These are phyloP conservation scores for Sphaeramia orbicularis DNA, from an alignment of 2,797 vertebrate genomes.

Conservation along the genomic window DNA sequence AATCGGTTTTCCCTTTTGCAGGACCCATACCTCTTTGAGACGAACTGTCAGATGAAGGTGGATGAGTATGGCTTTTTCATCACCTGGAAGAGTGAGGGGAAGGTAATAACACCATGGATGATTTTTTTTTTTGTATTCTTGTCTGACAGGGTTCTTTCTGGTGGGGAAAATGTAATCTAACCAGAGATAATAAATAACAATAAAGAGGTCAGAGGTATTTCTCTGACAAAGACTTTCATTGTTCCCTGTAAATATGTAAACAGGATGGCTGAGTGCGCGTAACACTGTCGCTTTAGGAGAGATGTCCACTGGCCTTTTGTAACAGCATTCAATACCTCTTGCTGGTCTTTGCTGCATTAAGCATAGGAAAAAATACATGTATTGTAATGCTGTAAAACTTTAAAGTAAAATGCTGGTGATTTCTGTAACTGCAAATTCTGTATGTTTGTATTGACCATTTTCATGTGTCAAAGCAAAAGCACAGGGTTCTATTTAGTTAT, in stretches of 20 bases:
- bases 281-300: background rate
- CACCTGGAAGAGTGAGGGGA: constrained; percentile 97
- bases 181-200: background rate
- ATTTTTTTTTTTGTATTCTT: background rate
- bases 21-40: constrained; percentile 97
- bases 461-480: no score
- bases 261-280: background rate
- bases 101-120: constrained; percentile 82
- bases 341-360: background rate
- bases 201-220: background rate
- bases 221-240: background rate
- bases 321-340: background rate
- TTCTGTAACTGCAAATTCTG: no score
- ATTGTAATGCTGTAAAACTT: no score
- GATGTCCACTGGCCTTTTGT: background rate
- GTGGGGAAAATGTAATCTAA: background rate
- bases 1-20: constrained; percentile 68
- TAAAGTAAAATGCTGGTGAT: no score
- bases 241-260: background rate
- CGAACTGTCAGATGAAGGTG: constrained; percentile 94
- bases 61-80: constrained; percentile 98
- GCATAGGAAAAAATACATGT: no score
- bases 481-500: no score
- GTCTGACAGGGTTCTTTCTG: background rate
- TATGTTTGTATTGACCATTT: no score